Percentiles rank a stretch among this genome's conserved stretches.
phyloP scores from a whole-genome alignment of 2,888 invertebrate genomes.

The Nephrotoma appendiculata region DNA sequence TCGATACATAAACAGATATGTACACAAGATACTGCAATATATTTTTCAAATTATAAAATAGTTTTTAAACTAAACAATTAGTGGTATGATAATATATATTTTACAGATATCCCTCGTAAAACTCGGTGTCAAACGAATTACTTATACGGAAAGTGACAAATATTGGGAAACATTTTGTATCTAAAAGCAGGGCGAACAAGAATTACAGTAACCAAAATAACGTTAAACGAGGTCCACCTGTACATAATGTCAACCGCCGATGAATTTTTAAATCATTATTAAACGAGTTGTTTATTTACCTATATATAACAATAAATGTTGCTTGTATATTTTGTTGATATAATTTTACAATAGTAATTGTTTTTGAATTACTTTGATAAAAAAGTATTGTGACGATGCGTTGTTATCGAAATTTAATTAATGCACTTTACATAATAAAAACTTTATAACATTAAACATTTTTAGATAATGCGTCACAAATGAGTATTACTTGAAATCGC shows the following conservation, averaged over 20 bases:
- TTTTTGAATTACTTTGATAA: neutral
- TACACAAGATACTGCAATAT: neutral
- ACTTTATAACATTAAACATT: too few relatives aligned
- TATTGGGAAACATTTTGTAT: too few relatives aligned
- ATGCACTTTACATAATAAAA: neutral
- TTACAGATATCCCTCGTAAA: neutral
- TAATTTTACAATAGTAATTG: neutral
- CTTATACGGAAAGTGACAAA: too few relatives aligned
- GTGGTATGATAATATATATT: neutral
- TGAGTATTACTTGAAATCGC: too few relatives aligned
- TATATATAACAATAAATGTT: neutral
- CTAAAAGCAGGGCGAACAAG: too few relatives aligned
- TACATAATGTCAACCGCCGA: neutral
- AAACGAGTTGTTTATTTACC: neutral
- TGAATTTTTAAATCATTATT: neutral
- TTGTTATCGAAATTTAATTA: neutral
- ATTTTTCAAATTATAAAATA: neutral
- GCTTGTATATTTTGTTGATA: neutral
- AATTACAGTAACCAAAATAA: neutral
- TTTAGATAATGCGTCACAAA: too few relatives aligned
- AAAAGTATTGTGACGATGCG: neutral
- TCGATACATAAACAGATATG: neutral
- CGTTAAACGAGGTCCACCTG: neutral
- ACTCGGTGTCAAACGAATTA: neutral
- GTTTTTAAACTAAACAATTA: neutral